Conservation (phyloP, 2,113 vertebrate genomes). For the Cyphomyrus discorhynchus region DNA sequence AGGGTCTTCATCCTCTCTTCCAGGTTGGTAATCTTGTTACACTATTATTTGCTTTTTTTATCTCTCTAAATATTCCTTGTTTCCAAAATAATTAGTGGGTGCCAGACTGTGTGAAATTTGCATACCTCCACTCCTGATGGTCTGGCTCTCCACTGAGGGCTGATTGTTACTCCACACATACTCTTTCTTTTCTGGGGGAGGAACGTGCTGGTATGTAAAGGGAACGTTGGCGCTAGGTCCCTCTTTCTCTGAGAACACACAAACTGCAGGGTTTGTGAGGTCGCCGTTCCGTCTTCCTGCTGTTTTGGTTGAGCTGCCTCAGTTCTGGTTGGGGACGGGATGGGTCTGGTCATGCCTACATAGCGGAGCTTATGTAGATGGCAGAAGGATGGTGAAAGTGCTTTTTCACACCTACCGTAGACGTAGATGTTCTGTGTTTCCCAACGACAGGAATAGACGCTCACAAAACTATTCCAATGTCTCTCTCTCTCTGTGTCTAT, state of each 20-base stretch:
- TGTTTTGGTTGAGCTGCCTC: background rate
- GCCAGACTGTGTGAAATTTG: slow-evolving; percentile 41
- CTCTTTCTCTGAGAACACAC: slow-evolving; percentile 47
- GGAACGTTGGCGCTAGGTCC: slow-evolving; percentile 31
- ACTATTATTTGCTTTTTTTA: slow-evolving; percentile 31
- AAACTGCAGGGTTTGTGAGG: slow-evolving; percentile 51
- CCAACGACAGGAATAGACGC: slow-evolving; percentile 50
- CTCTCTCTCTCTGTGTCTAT: slow-evolving; percentile 26
- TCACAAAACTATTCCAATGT: slow-evolving; percentile 44
- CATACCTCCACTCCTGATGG: slow-evolving; percentile 31
- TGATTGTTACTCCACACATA: background rate
- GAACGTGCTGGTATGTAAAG: slow-evolving; percentile 46
- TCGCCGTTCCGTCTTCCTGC: slow-evolving; percentile 28
- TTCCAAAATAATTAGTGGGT: slow-evolving; percentile 9
- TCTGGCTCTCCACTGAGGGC: background rate
- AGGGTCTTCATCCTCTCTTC: slow-evolving; percentile 34
- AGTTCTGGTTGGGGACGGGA: slow-evolving; percentile 17
- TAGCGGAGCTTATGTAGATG: slow-evolving; percentile 20
- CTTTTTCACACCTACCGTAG: slow-evolving; percentile 3
- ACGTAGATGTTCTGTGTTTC: slow-evolving; percentile 10
- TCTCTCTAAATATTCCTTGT: slow-evolving; percentile 9
- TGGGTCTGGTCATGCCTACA: slow-evolving; percentile 25
- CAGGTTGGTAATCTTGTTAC: slow-evolving; percentile 53
- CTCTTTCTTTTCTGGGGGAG: background rate
- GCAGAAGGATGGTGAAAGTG: slow-evolving; percentile 24